phyloP scores from a whole-genome alignment of 1,140 invertebrate species.

The Bicyclus anynana region DNA sequence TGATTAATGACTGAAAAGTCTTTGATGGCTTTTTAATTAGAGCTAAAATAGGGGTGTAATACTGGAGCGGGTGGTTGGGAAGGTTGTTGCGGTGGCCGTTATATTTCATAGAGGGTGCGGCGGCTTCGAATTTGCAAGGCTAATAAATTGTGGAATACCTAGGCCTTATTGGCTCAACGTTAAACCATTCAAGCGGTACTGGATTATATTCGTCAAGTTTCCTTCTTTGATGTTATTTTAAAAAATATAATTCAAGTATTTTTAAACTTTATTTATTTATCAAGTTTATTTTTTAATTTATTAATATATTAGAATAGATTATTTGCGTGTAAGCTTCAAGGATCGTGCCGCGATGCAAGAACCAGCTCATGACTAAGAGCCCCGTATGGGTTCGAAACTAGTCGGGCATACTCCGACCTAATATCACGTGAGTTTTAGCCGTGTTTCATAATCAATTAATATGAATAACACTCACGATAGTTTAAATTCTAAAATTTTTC shows the following conservation, averaged over 20 bases:
- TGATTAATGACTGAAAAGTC: constrained; percentile 77
- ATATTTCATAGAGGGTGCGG: constrained; percentile 69
- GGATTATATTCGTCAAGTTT: constrained; percentile 53
- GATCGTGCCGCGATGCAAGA: no score
- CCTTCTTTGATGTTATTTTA: constrained; percentile 30
- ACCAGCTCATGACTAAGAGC: no score
- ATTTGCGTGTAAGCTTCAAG: no score
- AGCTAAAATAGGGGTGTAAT: constrained; percentile 74
- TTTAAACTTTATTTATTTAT: no score
- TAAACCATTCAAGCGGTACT: constrained; percentile 51
- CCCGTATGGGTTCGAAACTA: no score
- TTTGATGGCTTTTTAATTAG: constrained; percentile 77
- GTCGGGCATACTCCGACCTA: no score
- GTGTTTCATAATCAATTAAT: no score
- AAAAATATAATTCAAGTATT: not conserved
- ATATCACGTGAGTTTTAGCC: no score
- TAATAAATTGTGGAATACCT: constrained; percentile 74
- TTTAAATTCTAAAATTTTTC: no score
- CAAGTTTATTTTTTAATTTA: no score
- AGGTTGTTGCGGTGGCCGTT: constrained; percentile 58
- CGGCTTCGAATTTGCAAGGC: constrained; percentile 70
- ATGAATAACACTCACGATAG: no score
- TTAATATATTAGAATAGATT: no score
- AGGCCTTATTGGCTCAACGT: constrained; percentile 67
- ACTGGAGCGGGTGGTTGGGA: constrained; percentile 45